Evolutionary conservation across 2,888 invertebrate genomes (phyloP).

Genomic region (Hirudinaria manillensis): DNA sequence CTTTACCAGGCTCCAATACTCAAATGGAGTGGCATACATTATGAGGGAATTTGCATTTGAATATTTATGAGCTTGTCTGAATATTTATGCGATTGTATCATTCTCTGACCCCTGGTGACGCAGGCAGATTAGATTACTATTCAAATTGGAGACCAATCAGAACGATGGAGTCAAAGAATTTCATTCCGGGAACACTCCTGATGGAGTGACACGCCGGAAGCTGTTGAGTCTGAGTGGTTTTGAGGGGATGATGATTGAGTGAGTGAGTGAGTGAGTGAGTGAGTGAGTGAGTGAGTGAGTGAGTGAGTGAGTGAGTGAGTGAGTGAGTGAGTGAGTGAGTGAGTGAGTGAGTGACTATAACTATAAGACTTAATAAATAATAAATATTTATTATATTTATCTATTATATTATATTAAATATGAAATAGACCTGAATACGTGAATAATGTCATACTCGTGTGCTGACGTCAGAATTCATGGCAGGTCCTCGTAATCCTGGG

Average conservation of each 20-base stretch:
- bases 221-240: neutral
- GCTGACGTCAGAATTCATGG: too few species aligned
- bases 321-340: slow-evolving; percentile 10
- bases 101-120: neutral
- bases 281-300: slow-evolving; percentile 13
- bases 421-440: too few species aligned
- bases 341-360: slow-evolving; percentile 4
- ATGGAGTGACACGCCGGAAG: neutral
- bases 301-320: slow-evolving; percentile 11
- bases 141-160: neutral
- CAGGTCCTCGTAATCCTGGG: too few species aligned
- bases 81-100: too few species aligned
- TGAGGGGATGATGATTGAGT: neutral
- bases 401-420: too few species aligned
- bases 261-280: slow-evolving; percentile 13
- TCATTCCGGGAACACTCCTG: neutral
- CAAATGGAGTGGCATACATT: too few species aligned
- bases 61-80: too few species aligned
- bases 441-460: too few species aligned
- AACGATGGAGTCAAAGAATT: neutral
- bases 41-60: too few species aligned
- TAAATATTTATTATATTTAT: too few species aligned
- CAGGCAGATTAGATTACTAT: slow-evolving; percentile 3
- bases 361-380: too few species aligned
- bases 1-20: too few species aligned